Base-by-base conservation (phyloP, 2,888 invertebrate genomes). In the Drosophila neotestacea region DNA sequence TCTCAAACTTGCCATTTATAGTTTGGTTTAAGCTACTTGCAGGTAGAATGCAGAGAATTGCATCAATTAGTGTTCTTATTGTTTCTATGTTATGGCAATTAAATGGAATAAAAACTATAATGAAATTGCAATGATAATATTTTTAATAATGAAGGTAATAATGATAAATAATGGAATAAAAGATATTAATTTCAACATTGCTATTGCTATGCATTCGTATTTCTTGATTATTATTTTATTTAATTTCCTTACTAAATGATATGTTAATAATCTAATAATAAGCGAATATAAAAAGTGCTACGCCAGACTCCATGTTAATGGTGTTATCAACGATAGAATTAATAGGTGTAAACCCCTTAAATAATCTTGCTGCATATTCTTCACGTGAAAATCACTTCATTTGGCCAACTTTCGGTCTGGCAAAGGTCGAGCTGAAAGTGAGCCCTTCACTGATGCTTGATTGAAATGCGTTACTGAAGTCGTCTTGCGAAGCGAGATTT, bases 381-480 rank as follows among this genome's bases (percentile, higher is more conserved):
- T 0, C 3, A 13, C 5, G 4, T 27, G 22, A 22, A 22, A 3
- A 22, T 3, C 22, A 22, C 22, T 44, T 6, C 13, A 41, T 22
- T 56, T 48, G 10, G 4, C 6, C 42, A 27, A 5, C 5, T 41
- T 59, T n/a, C 16, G 39, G 7, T 11, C 28, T 0, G 16, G 9
- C n/a, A n/a, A 4, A 1, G 1, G 11, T 39, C 9, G 38, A 5
- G 56, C 28, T 6, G 38, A 47, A 16, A 1, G 7, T 13, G 13
- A 36, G 11, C n/a, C 4, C 0, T 11, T 16, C 4, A 22, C 6
- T 4, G 50, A 6, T 1, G 11, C 7, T 27, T 36, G 28, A 16
- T 30, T 42, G 9, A 68, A 39, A n/a, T 61, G 30, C 7, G 73
- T 51, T 1, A 58, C 69, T 1, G 73, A 73, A 6, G 32, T 10